Conservation (phyloP, 2,888 invertebrate species). For the Thumatha senex region DNA sequence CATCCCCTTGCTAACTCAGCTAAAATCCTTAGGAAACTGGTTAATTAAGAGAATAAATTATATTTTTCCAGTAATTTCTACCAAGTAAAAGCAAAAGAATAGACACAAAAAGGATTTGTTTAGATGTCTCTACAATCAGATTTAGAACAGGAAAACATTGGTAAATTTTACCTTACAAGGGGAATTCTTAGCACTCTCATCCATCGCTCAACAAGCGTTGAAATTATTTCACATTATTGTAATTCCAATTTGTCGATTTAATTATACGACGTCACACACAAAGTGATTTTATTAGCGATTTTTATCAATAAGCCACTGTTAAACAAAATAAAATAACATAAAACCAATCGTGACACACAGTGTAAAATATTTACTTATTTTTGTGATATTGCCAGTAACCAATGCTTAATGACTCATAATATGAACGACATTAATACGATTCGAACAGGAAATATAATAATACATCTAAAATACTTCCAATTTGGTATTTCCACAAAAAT, state of each 20-base stretch:
- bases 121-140: constrained; percentile 41
- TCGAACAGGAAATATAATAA: constrained; percentile 13
- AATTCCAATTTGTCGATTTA: constrained; percentile 58
- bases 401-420: constrained; percentile 38
- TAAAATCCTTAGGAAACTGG: not conserved
- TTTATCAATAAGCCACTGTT: constrained; percentile 78
- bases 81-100: constrained; percentile 27
- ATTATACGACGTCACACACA: constrained; percentile 66
- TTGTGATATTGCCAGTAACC: constrained; percentile 47
- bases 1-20: constrained; percentile 36
- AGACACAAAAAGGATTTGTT: constrained; percentile 34
- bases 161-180: constrained; percentile 79
- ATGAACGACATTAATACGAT: constrained; percentile 17
- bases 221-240: constrained; percentile 67
- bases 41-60: constrained; percentile 13
- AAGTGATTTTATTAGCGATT: constrained; percentile 74
- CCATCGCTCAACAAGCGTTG: constrained; percentile 71
- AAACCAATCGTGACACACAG: constrained; percentile 75
- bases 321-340: constrained; percentile 72
- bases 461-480: constrained; percentile 14
- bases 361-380: constrained; percentile 72
- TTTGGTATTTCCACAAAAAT: constrained; percentile 47
- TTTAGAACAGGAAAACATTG: constrained; percentile 50
- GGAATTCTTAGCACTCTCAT: constrained; percentile 75
- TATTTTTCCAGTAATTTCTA: constrained; percentile 25